phyloP scores from a whole-genome alignment of 1,140 invertebrate genomes.

The Homarus americanus region DNA sequence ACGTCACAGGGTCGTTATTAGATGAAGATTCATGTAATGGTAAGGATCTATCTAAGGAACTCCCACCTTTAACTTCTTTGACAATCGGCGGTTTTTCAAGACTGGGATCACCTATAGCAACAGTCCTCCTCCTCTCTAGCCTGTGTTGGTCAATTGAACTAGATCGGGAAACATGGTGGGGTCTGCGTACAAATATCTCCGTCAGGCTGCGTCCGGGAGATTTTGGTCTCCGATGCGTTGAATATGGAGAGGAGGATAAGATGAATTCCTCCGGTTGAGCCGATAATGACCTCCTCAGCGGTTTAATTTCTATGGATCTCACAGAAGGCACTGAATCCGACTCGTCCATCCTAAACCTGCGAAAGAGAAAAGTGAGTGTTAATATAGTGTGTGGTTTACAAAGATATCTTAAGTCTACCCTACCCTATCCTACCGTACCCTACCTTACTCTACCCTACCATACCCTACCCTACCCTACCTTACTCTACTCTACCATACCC shows the following conservation, averaged over 20 bases:
- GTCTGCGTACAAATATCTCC: not conserved
- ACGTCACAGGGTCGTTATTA: not conserved
- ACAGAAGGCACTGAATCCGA: not conserved
- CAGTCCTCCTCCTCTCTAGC: not conserved
- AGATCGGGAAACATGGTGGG: not conserved
- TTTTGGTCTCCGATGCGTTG: not conserved
- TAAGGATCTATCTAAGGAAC: not conserved
- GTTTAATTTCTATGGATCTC: not conserved
- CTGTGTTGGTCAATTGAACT: not conserved
- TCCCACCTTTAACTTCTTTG: not conserved
- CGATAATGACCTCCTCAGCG: not conserved
- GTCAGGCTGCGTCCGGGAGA: not conserved
- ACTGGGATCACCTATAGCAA: not conserved
- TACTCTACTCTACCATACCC: not conserved
- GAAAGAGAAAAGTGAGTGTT: not conserved
- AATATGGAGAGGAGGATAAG: not conserved
- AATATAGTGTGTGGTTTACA: too few relatives aligned
- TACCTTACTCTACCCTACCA: not conserved
- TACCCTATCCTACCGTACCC: not conserved
- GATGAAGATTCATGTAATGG: not conserved
- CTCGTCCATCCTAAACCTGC: not conserved
- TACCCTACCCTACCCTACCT: not conserved
- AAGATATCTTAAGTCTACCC: too few relatives aligned
- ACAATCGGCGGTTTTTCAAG: not conserved
- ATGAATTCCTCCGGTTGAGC: not conserved